Conservation (phyloP, 2,113 vertebrate genomes). For the Trichechus manatus region DNA sequence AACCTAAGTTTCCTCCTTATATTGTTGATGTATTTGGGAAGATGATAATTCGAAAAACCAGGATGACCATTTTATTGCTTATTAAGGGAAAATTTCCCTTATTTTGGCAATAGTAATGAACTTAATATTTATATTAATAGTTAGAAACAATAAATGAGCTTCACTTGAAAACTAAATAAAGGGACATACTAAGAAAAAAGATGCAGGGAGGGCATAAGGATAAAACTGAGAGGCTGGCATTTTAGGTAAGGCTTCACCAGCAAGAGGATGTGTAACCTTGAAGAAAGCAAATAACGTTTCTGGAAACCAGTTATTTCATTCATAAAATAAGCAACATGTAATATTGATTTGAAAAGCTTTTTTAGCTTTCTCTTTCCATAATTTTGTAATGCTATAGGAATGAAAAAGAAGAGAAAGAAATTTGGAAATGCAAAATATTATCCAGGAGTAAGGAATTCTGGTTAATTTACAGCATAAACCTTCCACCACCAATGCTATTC, state of each 20-base stretch:
- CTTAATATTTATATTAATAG: conserved; percentile 28
- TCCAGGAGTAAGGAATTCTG: not conserved
- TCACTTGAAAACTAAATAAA: conserved; percentile 30
- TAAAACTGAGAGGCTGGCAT: conserved; percentile 10
- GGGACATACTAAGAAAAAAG: conserved; percentile 1
- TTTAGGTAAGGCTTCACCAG: not conserved
- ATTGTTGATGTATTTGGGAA: not conserved
- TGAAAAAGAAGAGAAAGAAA: conserved; percentile 25
- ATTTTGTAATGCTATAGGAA: conserved; percentile 26
- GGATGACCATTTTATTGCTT: conserved; percentile 34
- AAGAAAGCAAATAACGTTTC: not conserved
- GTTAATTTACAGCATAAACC: conserved; percentile 33
- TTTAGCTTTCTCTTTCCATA: conserved; percentile 22
- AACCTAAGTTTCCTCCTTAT: not conserved
- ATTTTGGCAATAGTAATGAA: not conserved
- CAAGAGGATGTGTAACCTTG: not conserved
- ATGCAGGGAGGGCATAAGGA: not conserved
- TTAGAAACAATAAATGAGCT: not conserved
- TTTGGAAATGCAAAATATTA: conserved; percentile 56
- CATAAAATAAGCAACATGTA: not conserved
- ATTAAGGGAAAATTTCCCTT: not conserved
- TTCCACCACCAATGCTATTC: not conserved
- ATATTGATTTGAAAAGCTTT: not conserved
- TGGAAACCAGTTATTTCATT: conserved; percentile 11
- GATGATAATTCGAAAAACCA: conserved; percentile 11